Conservation (phyloP, 2,797 vertebrate species). For the Ciconia nigra region DNA sequence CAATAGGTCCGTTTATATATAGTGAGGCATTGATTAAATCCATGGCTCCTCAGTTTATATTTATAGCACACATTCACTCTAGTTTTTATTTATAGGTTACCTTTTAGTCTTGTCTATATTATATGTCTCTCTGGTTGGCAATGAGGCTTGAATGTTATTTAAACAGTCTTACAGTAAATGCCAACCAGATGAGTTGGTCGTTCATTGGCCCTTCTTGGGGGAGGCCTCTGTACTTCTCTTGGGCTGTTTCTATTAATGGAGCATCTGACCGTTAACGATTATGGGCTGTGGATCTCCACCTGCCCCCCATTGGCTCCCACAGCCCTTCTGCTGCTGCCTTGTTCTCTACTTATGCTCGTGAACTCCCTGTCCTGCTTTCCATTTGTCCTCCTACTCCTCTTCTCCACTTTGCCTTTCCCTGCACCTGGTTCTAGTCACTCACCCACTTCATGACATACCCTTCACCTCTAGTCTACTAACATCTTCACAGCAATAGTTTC, state of each 20-base stretch:
- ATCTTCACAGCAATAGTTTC: not conserved
- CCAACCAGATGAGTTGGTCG: not conserved
- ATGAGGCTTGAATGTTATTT: not conserved
- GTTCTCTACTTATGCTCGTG: not conserved
- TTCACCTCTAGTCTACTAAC: not conserved
- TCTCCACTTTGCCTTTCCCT: not conserved
- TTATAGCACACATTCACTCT: not conserved
- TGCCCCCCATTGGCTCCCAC: not conserved
- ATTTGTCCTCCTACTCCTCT: not conserved
- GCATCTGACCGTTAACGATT: not conserved
- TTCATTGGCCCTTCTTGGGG: not conserved
- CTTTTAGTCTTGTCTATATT: conserved; percentile 35
- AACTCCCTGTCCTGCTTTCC: not conserved
- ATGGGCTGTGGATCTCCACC: not conserved
- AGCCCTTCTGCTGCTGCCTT: not conserved
- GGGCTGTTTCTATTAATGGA: conserved; percentile 34
- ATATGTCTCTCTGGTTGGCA: conserved; percentile 13
- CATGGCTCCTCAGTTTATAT: conserved; percentile 16
- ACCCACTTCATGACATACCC: not conserved
- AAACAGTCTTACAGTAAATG: conserved; percentile 34
- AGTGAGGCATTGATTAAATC: not conserved
- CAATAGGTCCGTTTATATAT: not conserved
- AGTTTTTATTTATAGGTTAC: conserved; percentile 56
- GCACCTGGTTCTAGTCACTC: not conserved
- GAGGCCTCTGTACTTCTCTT: not conserved